phyloP scores from a whole-genome alignment of 1,140 invertebrate genomes.

The Sipha flava region DNA sequence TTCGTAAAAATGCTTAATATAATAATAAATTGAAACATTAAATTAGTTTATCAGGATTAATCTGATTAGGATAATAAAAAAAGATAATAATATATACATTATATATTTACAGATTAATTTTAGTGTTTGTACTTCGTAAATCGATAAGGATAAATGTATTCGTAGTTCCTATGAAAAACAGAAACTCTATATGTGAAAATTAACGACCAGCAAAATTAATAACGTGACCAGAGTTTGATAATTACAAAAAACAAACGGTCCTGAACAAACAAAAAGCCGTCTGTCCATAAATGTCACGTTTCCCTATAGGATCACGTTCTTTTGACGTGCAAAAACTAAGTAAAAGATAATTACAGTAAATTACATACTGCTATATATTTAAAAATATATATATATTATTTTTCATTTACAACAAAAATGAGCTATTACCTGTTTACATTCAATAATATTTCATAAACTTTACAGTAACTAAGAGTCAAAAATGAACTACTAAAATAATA shows the following conservation, averaged over 20 bases:
- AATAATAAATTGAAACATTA: no score
- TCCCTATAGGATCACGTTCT: background rate
- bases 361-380: background rate
- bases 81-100: no score
- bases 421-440: no score
- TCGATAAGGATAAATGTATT: background rate
- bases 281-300: constrained; percentile 11
- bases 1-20: no score
- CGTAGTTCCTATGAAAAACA: background rate
- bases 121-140: background rate
- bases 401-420: background rate
- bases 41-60: background rate
- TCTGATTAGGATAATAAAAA: no score
- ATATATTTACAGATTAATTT: no score
- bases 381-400: background rate
- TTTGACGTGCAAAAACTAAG: background rate
- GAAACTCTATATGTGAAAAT: background rate
- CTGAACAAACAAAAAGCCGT: background rate
- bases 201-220: constrained; percentile 3
- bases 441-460: no score
- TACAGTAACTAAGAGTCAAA: no score
- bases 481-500: no score
- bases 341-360: background rate
- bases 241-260: constrained; percentile 6
- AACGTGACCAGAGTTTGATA: constrained; percentile 13